Evolutionary conservation across 2,888 invertebrate genomes (phyloP).

Genomic region (Busseola fusca): DNA sequence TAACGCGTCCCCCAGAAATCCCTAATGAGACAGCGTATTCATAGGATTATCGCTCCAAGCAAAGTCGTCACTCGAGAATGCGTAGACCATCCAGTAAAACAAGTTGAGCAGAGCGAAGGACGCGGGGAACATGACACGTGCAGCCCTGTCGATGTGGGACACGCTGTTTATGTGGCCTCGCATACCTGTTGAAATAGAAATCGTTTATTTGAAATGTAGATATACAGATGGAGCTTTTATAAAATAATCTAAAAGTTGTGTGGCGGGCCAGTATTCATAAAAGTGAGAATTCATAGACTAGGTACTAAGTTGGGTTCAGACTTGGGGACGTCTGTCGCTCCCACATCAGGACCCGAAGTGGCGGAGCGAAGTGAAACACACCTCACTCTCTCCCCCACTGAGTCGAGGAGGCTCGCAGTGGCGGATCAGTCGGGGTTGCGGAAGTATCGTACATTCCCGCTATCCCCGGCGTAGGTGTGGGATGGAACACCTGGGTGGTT

Average conservation of each 20-base stretch:
- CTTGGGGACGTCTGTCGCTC: no score
- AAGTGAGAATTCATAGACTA: neutral
- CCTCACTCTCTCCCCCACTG: no score
- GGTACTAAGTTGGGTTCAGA: no score
- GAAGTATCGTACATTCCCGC: no score
- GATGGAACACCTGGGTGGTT: no score
- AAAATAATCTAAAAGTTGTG: neutral
- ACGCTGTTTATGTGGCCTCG: constrained; percentile 95
- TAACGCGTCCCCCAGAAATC: neutral
- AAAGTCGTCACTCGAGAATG: constrained; percentile 93
- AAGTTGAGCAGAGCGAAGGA: constrained; percentile 96
- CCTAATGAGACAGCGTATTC: constrained; percentile 86
- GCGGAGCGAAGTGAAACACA: no score
- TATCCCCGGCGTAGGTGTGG: no score
- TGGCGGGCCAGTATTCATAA: neutral
- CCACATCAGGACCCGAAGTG: no score
- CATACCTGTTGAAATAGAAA: constrained; percentile 74
- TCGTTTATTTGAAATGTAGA: neutral
- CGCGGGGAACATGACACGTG: constrained; percentile 94
- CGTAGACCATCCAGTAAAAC: constrained; percentile 96
- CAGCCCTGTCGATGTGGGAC: constrained; percentile 94
- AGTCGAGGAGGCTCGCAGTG: no score
- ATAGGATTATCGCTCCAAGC: constrained; percentile 92
- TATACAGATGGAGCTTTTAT: neutral
- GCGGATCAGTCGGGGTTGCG: no score